phyloP scores from a whole-genome alignment of 2,888 invertebrate species.

The Plusia festucae region DNA sequence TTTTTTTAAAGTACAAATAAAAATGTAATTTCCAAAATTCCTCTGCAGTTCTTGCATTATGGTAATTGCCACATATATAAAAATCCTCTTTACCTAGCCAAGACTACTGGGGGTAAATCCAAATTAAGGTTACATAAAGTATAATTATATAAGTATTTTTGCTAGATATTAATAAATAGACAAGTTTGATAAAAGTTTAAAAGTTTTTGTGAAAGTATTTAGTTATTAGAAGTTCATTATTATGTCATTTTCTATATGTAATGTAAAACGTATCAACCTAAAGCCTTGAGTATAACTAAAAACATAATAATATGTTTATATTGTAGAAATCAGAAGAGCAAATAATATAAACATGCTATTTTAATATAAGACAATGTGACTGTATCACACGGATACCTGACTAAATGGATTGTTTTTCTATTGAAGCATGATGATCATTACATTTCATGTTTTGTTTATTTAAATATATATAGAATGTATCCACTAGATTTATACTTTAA shows the following conservation, averaged over 20 bases:
- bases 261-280: neutral
- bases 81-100: too few relatives aligned
- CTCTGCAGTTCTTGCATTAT: too few relatives aligned
- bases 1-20: too few relatives aligned
- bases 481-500: too few relatives aligned
- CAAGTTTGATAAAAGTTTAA: too few relatives aligned
- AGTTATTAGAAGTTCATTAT: neutral
- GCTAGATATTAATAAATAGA: neutral
- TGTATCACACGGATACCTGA: neutral
- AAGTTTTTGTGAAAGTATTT: neutral
- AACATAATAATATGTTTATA: neutral
- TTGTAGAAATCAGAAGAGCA: slow-evolving; percentile 4
- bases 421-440: too few relatives aligned
- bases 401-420: slow-evolving; percentile 1
- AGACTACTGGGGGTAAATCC: too few relatives aligned
- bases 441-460: neutral
- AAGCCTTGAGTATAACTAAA: neutral
- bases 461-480: too few relatives aligned
- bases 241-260: neutral
- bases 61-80: too few relatives aligned
- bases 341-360: slow-evolving; percentile 1
- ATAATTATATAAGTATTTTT: neutral
- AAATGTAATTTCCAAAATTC: too few relatives aligned
- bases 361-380: neutral
- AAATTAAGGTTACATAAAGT: too few relatives aligned